Conservation (phyloP, 2,113 vertebrate species). For the Puffinus mauretanicus region DNA sequence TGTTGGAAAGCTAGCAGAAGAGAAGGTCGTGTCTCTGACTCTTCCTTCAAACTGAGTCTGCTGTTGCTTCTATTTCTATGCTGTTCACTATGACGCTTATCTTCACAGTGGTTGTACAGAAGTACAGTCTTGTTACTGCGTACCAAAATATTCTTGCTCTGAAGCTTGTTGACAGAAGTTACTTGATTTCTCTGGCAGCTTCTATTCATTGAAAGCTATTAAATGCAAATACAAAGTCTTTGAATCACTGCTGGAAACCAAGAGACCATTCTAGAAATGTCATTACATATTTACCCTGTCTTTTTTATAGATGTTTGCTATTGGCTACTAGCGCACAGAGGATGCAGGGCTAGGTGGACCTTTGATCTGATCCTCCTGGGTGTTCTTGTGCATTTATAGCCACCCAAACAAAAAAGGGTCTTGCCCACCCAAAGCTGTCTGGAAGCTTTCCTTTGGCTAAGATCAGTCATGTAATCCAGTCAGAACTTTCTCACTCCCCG, state of each 20-base stretch:
- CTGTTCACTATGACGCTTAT: not conserved
- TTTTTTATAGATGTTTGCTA: not conserved
- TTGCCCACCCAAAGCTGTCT: not conserved
- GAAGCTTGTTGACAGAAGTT: conserved; percentile 24
- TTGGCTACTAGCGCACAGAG: not conserved
- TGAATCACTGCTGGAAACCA: not conserved
- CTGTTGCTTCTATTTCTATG: not conserved
- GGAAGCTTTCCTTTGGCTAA: not conserved
- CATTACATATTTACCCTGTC: not conserved
- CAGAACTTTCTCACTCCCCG: not conserved
- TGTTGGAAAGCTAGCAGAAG: not conserved
- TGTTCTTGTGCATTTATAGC: not conserved
- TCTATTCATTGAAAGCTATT: not conserved
- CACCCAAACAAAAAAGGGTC: not conserved
- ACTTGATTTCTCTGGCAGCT: conserved; percentile 17
- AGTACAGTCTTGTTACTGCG: not conserved
- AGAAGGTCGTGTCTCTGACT: not conserved
- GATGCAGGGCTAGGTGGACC: not conserved
- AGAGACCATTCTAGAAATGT: not conserved
- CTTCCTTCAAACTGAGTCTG: conserved; percentile 11
- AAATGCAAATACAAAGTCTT: not conserved
- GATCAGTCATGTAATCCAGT: not conserved
- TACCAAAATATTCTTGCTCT: conserved; percentile 30
- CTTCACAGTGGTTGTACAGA: not conserved
- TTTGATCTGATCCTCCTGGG: not conserved